Percentiles rank a stretch among this genome's conserved stretches.
phyloP scores from a whole-genome alignment of 2,113 vertebrate genomes.

The Prolemur simus region DNA sequence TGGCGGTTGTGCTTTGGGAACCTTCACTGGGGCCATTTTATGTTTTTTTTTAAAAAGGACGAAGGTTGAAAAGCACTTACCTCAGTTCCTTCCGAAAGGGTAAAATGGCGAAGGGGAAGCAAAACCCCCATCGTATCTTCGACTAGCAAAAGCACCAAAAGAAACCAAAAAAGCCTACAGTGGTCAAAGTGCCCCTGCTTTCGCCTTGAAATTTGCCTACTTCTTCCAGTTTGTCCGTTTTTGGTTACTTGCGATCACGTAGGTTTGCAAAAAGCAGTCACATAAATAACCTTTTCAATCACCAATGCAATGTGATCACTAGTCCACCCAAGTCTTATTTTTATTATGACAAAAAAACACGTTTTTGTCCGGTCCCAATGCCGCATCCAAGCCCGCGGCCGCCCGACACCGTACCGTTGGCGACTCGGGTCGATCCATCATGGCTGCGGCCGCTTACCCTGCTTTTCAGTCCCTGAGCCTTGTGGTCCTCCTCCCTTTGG shows the following conservation, averaged over 20 bases:
- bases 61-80: conserved; percentile 85
- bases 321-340: conserved; percentile 62
- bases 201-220: conserved; percentile 56
- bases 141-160: conserved; percentile 74
- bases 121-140: conserved; percentile 50
- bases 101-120: conserved; percentile 82
- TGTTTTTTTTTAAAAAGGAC: conserved; percentile 64
- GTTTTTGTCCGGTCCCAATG: conserved; percentile 76
- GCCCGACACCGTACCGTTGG: conserved; percentile 76
- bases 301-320: conserved; percentile 64
- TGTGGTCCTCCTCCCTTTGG: conserved; percentile 94
- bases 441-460: conserved; percentile 82
- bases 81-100: conserved; percentile 73
- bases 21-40: conserved; percentile 79
- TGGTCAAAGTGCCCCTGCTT: conserved; percentile 54
- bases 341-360: conserved; percentile 73
- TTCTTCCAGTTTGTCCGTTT: conserved; percentile 45
- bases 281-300: conserved; percentile 77
- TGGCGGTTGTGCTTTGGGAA: conserved; percentile 32
- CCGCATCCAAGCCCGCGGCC: conserved; percentile 81
- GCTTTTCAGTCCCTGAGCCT: conserved; percentile 86
- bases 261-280: conserved; percentile 88
- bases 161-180: conserved; percentile 54
- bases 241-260: conserved; percentile 79
- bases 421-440: conserved; percentile 85